A percentile compares a stretch with the other conserved stretches of the same genome.
Conservation (phyloP, 2,113 vertebrate genomes). For the Sorex fumeus region DNA sequence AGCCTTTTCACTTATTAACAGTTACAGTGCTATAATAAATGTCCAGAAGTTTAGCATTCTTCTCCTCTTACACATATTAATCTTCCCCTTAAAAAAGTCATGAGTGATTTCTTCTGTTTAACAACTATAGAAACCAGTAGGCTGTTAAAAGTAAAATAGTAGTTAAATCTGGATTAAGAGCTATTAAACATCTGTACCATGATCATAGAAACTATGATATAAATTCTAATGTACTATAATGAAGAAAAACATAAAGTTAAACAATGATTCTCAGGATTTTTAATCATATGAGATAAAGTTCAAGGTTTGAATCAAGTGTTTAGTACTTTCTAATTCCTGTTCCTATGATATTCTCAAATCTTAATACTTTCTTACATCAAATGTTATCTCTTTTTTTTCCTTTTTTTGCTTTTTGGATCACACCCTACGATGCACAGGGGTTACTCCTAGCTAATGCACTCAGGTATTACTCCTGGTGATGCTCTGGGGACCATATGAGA, state of each 20-base stretch:
- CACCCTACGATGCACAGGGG: too few species aligned
- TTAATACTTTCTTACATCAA: background rate
- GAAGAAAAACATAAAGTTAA: slow-evolving; percentile 20
- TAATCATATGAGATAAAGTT: background rate
- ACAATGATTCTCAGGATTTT: background rate
- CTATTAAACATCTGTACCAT: background rate
- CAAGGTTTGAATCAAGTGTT: slow-evolving; percentile 9
- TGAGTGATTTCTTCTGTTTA: slow-evolving; percentile 1
- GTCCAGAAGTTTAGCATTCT: slow-evolving; percentile 26
- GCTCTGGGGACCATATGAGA: too few species aligned
- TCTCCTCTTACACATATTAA: background rate
- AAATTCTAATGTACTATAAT: background rate
- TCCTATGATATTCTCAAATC: background rate
- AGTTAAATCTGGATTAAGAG: slow-evolving; percentile 36
- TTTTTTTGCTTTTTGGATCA: too few species aligned
- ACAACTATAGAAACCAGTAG: background rate
- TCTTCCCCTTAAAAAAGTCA: background rate
- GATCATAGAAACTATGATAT: slow-evolving; percentile 17
- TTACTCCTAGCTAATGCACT: too few species aligned
- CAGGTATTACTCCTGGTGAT: too few species aligned
- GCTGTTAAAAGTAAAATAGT: background rate
- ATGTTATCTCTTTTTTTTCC: too few species aligned
- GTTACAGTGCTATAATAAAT: slow-evolving; percentile 30
- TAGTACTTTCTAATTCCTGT: background rate
- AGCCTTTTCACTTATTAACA: slow-evolving; percentile 16